phyloP scores from a whole-genome alignment of 2,797 vertebrate species.

The Sphenopsis melanotis region DNA sequence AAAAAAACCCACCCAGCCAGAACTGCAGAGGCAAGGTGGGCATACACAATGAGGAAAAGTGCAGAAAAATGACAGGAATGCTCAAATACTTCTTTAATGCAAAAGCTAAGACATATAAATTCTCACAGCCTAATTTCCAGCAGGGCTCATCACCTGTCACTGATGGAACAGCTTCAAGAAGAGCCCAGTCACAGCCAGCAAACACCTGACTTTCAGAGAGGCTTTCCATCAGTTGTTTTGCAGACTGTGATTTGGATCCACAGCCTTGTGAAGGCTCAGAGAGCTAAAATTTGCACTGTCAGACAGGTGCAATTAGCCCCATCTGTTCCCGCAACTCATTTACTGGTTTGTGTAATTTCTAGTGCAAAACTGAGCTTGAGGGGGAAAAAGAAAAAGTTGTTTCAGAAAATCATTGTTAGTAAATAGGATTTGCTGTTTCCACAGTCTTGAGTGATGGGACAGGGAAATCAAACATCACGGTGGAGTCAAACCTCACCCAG shows the following conservation, averaged over 20 bases:
- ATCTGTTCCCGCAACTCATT: not conserved
- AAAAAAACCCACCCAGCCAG: not conserved
- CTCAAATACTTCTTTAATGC: not conserved
- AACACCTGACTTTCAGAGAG: not conserved
- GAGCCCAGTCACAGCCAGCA: not conserved
- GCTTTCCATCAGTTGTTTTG: not conserved
- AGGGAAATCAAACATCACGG: not conserved
- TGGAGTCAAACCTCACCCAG: not conserved
- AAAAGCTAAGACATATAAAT: not conserved
- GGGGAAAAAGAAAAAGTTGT: rapidly evolving
- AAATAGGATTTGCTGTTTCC: not conserved
- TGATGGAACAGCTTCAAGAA: not conserved
- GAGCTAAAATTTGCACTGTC: not conserved
- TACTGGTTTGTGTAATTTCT: not conserved
- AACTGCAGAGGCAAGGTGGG: not conserved
- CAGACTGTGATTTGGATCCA: not conserved
- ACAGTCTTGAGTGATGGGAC: not conserved
- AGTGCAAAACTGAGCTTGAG: not conserved
- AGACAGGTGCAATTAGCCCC: not conserved
- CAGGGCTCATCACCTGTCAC: not conserved
- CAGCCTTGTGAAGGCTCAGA: not conserved
- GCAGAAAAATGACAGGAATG: not conserved
- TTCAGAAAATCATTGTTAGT: not conserved
- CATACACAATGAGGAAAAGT: not conserved
- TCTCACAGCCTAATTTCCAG: not conserved